phyloP scores from a whole-genome alignment of 2,797 vertebrate species.

The Muscicapa comitata region DNA sequence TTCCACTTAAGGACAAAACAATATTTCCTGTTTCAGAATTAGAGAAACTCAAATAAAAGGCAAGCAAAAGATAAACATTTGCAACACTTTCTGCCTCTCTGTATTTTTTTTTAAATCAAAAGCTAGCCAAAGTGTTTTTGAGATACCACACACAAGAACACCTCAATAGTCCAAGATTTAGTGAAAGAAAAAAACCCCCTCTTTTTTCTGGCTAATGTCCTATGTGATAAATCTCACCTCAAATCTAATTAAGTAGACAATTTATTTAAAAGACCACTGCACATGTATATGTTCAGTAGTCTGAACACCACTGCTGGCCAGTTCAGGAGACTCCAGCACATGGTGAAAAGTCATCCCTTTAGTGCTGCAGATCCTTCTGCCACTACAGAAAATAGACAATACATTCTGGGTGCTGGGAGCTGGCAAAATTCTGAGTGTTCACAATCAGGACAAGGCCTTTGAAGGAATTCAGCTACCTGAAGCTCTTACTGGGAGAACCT shows the following conservation, averaged over 20 bases:
- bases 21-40: neutral
- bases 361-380: neutral
- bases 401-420: neutral
- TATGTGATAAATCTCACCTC: neutral
- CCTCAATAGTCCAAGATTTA: neutral
- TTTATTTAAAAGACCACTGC: neutral
- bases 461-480: neutral
- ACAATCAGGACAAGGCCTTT: neutral
- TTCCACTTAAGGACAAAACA: neutral
- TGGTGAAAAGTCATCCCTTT: neutral
- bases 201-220: neutral
- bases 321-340: neutral
- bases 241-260: neutral
- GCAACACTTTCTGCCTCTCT: neutral
- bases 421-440: neutral
- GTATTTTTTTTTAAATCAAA: conserved; percentile 17
- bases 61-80: neutral
- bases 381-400: neutral
- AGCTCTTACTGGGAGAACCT: neutral
- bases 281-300: neutral
- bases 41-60: neutral
- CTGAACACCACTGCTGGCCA: neutral
- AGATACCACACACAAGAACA: neutral
- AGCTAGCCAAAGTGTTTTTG: neutral
- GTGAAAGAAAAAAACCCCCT: neutral